Percentiles rank a stretch among this genome's conserved stretches.
Evolutionary conservation across 1,140 invertebrate genomes (phyloP).

Genomic region (Cyphomyrmex costatus): DNA sequence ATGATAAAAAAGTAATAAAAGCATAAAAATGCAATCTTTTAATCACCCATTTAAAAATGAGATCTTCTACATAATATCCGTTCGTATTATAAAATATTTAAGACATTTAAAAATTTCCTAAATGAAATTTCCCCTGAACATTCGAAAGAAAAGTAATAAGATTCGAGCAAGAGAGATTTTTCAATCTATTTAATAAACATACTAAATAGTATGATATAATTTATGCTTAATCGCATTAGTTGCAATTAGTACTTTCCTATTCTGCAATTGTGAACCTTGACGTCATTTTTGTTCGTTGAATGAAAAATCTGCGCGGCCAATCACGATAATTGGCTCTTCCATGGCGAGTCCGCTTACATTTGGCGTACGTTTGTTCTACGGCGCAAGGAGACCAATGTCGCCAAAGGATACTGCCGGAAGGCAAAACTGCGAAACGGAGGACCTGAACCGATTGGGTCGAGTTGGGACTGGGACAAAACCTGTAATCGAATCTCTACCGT

Average conservation of each 20-base stretch:
- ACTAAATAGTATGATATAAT: neutral
- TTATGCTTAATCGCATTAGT: neutral
- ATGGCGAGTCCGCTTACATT: neutral
- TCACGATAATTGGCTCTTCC: slow-evolving; percentile 26
- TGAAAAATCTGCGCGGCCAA: slow-evolving; percentile 38
- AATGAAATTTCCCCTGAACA: too few relatives aligned
- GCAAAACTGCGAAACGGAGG: slow-evolving; percentile 14
- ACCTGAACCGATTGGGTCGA: neutral
- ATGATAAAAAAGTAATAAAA: neutral
- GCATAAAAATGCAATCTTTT: slow-evolving; percentile 19
- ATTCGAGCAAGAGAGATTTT: neutral
- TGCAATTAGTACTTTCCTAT: neutral
- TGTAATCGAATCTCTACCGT: slow-evolving; percentile 60
- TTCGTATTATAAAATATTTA: neutral
- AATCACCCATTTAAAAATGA: too few relatives aligned
- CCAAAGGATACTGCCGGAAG: neutral
- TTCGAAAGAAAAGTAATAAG: neutral
- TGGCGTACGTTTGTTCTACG: slow-evolving; percentile 18
- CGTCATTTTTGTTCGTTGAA: neutral
- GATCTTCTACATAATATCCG: too few relatives aligned
- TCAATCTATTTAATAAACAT: neutral
- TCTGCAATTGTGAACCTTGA: neutral
- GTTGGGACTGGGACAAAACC: slow-evolving; percentile 46
- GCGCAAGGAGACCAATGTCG: slow-evolving; percentile 12
- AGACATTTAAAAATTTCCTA: neutral